These are phyloP conservation scores for Orthosia gracilis DNA, from an alignment of 2,888 invertebrate genomes.

Conservation along the genomic window DNA sequence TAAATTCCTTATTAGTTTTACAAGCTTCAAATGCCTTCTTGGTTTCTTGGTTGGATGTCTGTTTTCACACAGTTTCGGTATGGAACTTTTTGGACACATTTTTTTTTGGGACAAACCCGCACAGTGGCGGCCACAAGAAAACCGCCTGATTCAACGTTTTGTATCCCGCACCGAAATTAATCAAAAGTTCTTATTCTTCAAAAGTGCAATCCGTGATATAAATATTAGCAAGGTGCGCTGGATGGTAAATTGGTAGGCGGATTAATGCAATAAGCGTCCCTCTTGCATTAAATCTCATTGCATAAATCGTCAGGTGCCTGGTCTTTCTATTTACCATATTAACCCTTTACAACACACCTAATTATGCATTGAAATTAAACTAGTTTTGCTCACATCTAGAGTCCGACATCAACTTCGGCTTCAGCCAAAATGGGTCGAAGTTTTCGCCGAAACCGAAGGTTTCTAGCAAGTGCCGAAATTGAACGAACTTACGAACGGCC, in stretches of 20 bases:
- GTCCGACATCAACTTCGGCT: neutral
- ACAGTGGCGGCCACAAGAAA: too few relatives aligned
- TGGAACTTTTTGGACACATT: neutral
- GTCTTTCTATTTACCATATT: slow-evolving; percentile 52
- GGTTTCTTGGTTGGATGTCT: neutral
- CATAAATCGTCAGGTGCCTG: slow-evolving; percentile 42
- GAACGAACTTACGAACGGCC: too few relatives aligned
- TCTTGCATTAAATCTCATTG: slow-evolving; percentile 16
- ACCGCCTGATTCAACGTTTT: too few relatives aligned
- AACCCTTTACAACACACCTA: slow-evolving; percentile 57
- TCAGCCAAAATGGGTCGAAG: neutral
- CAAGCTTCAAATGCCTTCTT: neutral
- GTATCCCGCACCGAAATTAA: too few relatives aligned
- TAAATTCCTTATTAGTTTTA: neutral
- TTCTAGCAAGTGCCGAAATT: too few relatives aligned
- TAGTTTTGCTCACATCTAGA: slow-evolving; percentile 31
- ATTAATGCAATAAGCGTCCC: neutral
- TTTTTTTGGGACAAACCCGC: too few relatives aligned
- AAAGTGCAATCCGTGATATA: neutral
- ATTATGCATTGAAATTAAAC: slow-evolving; percentile 61
- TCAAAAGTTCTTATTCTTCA: neutral
- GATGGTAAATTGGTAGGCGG: neutral
- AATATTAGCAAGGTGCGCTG: neutral
- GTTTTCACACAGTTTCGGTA: neutral
- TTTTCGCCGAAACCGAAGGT: too few relatives aligned